Base-by-base conservation (phyloP, 2,113 vertebrate species). In the Oreochromis niloticus region DNA sequence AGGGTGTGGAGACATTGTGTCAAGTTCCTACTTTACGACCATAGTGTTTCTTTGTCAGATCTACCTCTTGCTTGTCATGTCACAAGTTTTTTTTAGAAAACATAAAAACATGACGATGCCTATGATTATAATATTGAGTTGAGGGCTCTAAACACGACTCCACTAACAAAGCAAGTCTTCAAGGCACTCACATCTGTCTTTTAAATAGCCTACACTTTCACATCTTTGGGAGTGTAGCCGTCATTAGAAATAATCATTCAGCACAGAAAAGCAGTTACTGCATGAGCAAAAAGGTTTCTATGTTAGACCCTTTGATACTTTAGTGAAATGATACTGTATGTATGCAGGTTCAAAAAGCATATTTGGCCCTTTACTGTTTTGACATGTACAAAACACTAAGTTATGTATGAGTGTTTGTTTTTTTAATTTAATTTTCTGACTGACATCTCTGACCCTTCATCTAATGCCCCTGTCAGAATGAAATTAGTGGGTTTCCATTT, bases 131-230 rank as follows among this genome's bases (percentile, higher is more conserved):
- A 50, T 4, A 11, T 48, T 75, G 24, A 50, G 24, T 43, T 17
- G 13, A 19, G 71, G 24, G 24, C 43, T 75, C 14, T 75, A 75
- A 30, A 48, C 0, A 9, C 14, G 24, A 75, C 14, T 43, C 66
- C 36, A 24, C 66, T 16, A 73, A 73, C 24, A 30, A 48, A 7
- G 24, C 6, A 48, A 8, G 24, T 50, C 0, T 30, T 50, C 0
- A 32, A 5, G 46, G 27, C 16, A 52, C 43, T 30, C 6, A 8
- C 14, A 12, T 50, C 43, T 27, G 32, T 52, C 41, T 78, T 52
- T 34, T n/a, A 78, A 78, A 13, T n/a, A 34, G 0, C 1, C 71
- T 50, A 30, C 14, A 73, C 41, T 0, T 73, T 46, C 0, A 12
- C 17, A 1, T 54, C 9, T 55, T 46, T 17, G 73, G 46, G 0